Percentiles rank a stretch among this genome's conserved stretches.
Evolutionary conservation across 2,888 invertebrate species (phyloP).

Genomic region (Drosophila phalerata): DNA sequence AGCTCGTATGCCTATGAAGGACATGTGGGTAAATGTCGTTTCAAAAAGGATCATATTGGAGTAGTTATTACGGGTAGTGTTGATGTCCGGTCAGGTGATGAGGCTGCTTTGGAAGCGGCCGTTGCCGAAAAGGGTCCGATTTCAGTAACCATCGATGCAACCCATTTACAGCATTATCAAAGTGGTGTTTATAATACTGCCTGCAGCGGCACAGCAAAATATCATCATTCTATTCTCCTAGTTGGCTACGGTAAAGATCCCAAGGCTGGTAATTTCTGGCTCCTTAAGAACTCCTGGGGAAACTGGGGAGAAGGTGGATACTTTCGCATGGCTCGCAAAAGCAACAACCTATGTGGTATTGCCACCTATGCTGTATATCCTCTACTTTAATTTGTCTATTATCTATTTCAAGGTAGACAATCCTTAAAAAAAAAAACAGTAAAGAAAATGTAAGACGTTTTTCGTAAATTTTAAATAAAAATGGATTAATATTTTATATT

Average conservation of each 20-base stretch:
- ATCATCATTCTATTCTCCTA: slow-evolving; percentile 13
- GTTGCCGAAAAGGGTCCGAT: slow-evolving; percentile 94
- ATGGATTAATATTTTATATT: too few species aligned
- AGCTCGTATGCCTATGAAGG: slow-evolving; percentile 91
- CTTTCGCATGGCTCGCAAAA: slow-evolving; percentile 91
- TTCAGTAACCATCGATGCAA: slow-evolving; percentile 94
- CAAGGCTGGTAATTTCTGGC: slow-evolving; percentile 93
- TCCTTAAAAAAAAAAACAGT: not conserved
- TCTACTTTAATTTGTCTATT: not conserved
- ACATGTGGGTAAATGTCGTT: slow-evolving; percentile 92
- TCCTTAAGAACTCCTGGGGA: slow-evolving; percentile 97
- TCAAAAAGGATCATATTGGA: slow-evolving; percentile 88
- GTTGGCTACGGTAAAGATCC: slow-evolving; percentile 27
- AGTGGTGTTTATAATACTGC: slow-evolving; percentile 12
- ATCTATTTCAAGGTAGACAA: not conserved
- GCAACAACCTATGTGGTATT: slow-evolving; percentile 15
- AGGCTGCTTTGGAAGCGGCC: slow-evolving; percentile 90
- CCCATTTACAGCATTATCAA: slow-evolving; percentile 9
- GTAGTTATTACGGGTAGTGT: slow-evolving; percentile 92
- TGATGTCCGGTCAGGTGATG: slow-evolving; percentile 90
- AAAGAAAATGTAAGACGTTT: not conserved
- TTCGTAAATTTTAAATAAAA: too few species aligned
- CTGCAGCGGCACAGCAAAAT: not conserved
- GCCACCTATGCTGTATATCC: slow-evolving; percentile 18
- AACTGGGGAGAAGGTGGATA: slow-evolving; percentile 99